Conservation (phyloP, 2,888 invertebrate species). For the Pheosia gnoma region DNA sequence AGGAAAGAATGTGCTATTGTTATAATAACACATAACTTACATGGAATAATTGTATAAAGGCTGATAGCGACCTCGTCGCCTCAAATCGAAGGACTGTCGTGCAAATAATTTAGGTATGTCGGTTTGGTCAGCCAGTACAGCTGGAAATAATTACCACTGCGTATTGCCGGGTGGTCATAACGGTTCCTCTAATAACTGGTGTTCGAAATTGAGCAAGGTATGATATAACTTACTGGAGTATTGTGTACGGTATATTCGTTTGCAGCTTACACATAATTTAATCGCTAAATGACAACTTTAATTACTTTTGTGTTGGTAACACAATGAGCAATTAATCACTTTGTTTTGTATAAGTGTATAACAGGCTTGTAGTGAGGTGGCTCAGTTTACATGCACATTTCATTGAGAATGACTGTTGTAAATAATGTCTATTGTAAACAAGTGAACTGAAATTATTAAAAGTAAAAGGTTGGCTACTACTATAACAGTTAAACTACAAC, state of each 20-base stretch:
- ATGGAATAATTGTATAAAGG: conserved; percentile 19
- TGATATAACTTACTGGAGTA: conserved; percentile 46
- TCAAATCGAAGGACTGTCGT: conserved; percentile 72
- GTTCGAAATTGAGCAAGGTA: conserved; percentile 79
- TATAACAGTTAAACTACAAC: too few relatives aligned
- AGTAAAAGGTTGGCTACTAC: too few relatives aligned
- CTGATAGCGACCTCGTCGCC: conserved; percentile 68
- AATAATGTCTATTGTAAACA: neutral
- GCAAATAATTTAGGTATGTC: conserved; percentile 85
- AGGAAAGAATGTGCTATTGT: conserved; percentile 19
- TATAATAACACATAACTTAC: conserved; percentile 13
- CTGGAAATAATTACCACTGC: conserved; percentile 81
- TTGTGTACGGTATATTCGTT: conserved; percentile 32
- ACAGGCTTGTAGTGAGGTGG: conserved; percentile 29
- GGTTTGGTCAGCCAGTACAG: conserved; percentile 88
- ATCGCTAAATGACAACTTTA: conserved; percentile 35
- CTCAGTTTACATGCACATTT: conserved; percentile 23
- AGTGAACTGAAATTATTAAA: too few relatives aligned
- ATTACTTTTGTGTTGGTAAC: conserved; percentile 18
- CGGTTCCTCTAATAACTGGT: conserved; percentile 75
- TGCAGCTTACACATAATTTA: conserved; percentile 30
- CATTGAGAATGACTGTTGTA: conserved; percentile 10
- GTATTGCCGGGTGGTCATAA: conserved; percentile 72
- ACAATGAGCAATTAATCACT: too few relatives aligned
- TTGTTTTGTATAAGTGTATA: conserved; percentile 2